These are phyloP conservation scores for Miniopterus natalensis DNA, from an alignment of 2,113 vertebrate species.

Conservation along the genomic window DNA sequence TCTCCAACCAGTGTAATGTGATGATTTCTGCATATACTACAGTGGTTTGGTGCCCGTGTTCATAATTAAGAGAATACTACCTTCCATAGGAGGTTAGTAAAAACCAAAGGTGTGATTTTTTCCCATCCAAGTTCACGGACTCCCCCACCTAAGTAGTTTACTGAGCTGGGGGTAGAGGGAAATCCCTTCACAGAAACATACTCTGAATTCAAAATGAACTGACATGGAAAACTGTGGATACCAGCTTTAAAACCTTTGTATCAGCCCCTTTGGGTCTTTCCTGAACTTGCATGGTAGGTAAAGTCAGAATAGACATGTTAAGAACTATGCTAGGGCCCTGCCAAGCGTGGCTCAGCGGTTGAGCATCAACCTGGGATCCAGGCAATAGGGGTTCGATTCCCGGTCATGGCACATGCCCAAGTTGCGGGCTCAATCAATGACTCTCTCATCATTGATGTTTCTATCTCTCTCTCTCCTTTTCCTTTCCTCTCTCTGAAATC, in stretches of 20 bases:
- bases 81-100: constrained; percentile 5
- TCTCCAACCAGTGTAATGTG: neutral
- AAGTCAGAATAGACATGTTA: neutral
- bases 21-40: neutral
- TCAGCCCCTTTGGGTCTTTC: neutral
- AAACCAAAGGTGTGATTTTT: neutral
- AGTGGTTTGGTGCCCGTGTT: neutral
- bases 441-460: too few species aligned
- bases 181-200: neutral
- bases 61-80: neutral
- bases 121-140: neutral
- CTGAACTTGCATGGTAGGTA: neutral
- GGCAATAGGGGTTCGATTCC: too few species aligned
- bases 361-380: too few species aligned
- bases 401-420: too few species aligned
- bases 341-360: too few species aligned
- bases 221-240: neutral
- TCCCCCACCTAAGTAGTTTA: neutral
- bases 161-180: neutral
- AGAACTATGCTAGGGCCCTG: neutral
- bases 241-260: neutral
- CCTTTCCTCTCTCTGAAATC: too few species aligned
- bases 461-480: too few species aligned
- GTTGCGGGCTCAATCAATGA: too few species aligned
- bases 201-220: neutral